phyloP scores from a whole-genome alignment of 2,797 vertebrate genomes.

The Sebastes itinus region DNA sequence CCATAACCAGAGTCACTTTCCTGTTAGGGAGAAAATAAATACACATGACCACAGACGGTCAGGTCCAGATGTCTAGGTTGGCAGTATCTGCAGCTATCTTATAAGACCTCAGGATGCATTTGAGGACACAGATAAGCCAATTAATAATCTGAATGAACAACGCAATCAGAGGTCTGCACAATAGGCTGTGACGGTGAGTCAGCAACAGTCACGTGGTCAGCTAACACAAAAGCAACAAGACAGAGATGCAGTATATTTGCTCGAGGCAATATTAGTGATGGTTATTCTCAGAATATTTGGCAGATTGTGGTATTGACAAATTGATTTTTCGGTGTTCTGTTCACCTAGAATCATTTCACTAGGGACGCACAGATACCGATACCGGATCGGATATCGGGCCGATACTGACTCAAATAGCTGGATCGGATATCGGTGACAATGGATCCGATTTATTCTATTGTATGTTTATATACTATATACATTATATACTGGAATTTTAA shows the following conservation, averaged over 20 bases:
- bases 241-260: not conserved
- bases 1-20: conserved; percentile 87
- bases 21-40: conserved; percentile 66
- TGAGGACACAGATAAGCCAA: conserved; percentile 34
- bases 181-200: conserved; percentile 23
- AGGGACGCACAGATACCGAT: no score
- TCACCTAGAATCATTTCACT: not conserved
- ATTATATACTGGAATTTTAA: no score
- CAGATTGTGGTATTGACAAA: not conserved
- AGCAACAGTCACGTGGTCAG: not conserved
- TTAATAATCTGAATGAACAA: conserved; percentile 42
- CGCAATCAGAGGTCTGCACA: conserved; percentile 18
- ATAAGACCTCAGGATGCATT: conserved; percentile 44
- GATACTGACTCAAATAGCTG: no score
- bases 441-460: no score
- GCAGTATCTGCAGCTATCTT: not conserved
- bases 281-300: not conserved
- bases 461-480: no score
- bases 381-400: fast-evolving
- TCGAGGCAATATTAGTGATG: not conserved
- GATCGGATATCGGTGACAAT: no score
- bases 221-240: not conserved
- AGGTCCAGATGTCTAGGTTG: no score
- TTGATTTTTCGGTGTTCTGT: not conserved
- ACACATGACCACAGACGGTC: not conserved